Base-by-base conservation (phyloP, 2,113 vertebrate genomes). In the Melanotaenia duboulayi region DNA sequence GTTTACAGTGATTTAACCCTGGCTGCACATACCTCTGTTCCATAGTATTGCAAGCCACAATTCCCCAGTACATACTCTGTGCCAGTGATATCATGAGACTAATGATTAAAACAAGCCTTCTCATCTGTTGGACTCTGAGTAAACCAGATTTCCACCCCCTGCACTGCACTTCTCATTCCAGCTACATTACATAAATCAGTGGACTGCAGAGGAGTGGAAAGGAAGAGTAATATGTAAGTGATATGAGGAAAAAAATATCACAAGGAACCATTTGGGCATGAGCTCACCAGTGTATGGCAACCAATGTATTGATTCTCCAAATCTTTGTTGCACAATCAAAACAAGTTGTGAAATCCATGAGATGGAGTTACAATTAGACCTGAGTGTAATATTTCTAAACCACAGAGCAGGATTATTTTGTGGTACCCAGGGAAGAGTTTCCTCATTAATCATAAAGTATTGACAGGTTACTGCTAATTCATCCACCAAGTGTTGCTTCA, bases 61-160 rank as follows among this genome's bases (percentile, higher is more conserved):
- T 46, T 61, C 73, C 79, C 77, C 66, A 65, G 72, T 75, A 80
- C 11, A 62, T 75, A 65, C 81, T 85, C 49, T 57, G 64, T 71
- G 83, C 76, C 82, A 86, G 76, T 50, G 78, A 89, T 79, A 87
- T 80, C 67, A 76, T 74, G 79, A 91, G 71, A 82, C 83, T 91
- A 90, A 91, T 89, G 87, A 90, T 86, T 91, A 90, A 90, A 92
- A 87, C 86, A 92, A 90, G 80, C 85, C 82, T 81, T 68, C 85
- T 81, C 87, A 80, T 90, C 82, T 79, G 78, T 82, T 89, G 58
- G 83, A 79, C 82, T 73, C 37, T 69, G 78, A 71, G 55, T 65
- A 44, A 76, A 74, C 83, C 91, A 89, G 80, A 87, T 89, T 90
- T 92, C 87, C 89, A 91, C 89, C 89, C 89, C 91, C 89, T 64